Percentiles rank a stretch among this genome's conserved stretches.
These are phyloP conservation scores for Pelodiscus sinensis DNA, from an alignment of 2,113 vertebrate genomes.

Conservation along the genomic window DNA sequence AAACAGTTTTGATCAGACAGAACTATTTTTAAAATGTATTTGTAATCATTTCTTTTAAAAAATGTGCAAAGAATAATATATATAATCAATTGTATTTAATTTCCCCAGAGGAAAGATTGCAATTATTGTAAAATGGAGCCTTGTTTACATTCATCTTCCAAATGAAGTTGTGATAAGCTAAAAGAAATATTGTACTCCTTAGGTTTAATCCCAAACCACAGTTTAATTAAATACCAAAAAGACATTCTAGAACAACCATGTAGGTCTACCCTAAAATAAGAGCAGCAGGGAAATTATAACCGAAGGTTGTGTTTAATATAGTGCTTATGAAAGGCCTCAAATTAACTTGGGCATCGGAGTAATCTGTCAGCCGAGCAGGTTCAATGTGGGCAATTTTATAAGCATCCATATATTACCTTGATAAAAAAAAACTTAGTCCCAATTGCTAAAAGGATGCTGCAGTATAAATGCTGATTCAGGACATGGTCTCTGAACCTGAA, in stretches of 20 bases:
- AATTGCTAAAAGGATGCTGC: background rate
- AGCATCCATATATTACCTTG: background rate
- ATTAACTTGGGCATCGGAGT: background rate
- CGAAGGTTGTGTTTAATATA: background rate
- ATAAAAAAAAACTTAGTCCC: background rate
- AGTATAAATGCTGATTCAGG: background rate
- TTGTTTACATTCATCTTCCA: background rate
- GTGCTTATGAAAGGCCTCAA: background rate
- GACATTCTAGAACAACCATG: background rate
- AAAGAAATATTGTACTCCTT: conserved; percentile 25
- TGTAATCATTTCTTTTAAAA: background rate
- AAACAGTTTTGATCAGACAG: background rate
- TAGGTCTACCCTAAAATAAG: background rate
- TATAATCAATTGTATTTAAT: conserved; percentile 3
- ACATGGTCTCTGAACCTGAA: background rate
- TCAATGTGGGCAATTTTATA: background rate
- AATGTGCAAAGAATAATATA: background rate
- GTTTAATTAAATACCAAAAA: conserved; percentile 43
- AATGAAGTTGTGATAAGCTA: conserved; percentile 30
- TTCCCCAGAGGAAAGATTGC: background rate
- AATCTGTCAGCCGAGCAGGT: background rate
- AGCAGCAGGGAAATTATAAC: background rate
- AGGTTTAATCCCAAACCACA: conserved; percentile 26
- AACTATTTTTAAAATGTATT: background rate
- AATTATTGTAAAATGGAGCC: conserved; percentile 9